Evolutionary conservation across 2,113 vertebrate genomes (phyloP), one percentile per base, ranked within the genome.

Genomic region (Bolborhynchus lineola): DNA sequence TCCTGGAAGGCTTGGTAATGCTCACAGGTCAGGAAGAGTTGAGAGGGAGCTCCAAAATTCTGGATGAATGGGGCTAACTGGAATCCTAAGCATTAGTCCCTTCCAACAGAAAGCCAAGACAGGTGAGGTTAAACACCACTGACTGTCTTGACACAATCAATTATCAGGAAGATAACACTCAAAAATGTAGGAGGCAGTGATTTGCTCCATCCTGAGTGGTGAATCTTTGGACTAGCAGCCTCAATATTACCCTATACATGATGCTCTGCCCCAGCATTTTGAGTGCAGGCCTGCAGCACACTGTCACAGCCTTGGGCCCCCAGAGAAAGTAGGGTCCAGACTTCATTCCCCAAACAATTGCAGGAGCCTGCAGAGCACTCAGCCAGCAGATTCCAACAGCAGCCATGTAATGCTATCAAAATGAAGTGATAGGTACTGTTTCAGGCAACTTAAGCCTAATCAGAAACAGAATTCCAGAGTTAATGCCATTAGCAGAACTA

Each of bases 11-110:
- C 39, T 85, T n/a, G 37, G 49, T 41, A 92, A 69, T 60, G 35
- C 41, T 89, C 52, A 69, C 84, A 87, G 95, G 95, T 95, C 93
- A 92, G 84, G 33, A 87, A 85, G 65, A 97, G 91, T 93, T 95
- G 93, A 95, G 95, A 97, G 37, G 23, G 77, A 78, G 72, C 69
- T 76, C 80, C 80, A 89, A 63, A 92, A 63, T 68, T 39, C 35
- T 37, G 42, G 35, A 79, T 92, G 84, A 87, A 76, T 20, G 33
- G 63, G 74, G 64, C 37, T 64, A 81, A 86, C 91, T 72, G 75
- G 17, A 78, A 93, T 74, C 25, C 49, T 80, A 88, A 94, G 49
- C 59, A 29, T 17, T 83, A 63, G 57, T 24, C 17, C 44, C 57
- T 85, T 84, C 82, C 47, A 92, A 92, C 65, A 49, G 26, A 91